These are phyloP conservation scores for Nanger granti DNA, from an alignment of 2,113 vertebrate genomes.

Conservation along the genomic window DNA sequence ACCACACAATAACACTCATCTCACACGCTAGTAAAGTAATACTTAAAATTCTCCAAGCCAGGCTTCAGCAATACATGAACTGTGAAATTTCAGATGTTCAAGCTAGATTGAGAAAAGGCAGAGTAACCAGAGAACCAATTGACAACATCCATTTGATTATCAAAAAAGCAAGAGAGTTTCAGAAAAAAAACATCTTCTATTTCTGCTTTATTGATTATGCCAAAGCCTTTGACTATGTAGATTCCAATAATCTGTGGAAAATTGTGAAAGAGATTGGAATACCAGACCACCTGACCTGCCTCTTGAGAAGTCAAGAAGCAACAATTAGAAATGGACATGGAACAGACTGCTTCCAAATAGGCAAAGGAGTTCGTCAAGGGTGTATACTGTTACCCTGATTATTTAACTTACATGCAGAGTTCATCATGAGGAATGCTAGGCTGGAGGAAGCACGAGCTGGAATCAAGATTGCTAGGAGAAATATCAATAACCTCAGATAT, in stretches of 20 bases:
- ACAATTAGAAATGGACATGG: neutral
- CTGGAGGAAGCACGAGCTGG: neutral
- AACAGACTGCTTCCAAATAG: neutral
- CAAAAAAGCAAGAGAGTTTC: neutral
- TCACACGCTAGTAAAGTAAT: accelerated
- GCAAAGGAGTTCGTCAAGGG: accelerated
- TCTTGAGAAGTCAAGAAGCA: neutral
- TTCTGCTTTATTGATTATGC: neutral
- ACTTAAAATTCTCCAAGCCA: neutral
- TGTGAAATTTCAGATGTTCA: neutral
- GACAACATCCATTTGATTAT: neutral
- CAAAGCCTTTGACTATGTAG: neutral
- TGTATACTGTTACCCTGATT: neutral
- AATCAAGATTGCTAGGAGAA: neutral
- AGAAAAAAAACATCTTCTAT: neutral
- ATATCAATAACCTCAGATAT: neutral
- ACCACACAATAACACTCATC: accelerated
- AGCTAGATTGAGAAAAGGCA: neutral
- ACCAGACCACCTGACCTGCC: neutral
- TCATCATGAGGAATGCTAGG: neutral
- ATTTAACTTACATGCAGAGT: neutral
- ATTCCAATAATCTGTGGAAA: neutral
- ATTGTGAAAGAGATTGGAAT: neutral
- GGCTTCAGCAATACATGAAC: neutral
- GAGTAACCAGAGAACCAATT: neutral